Evolutionary conservation across 2,113 vertebrate species (phyloP), one percentile per base, ranked within the genome.

Genomic region (Anguilla rostrata): DNA sequence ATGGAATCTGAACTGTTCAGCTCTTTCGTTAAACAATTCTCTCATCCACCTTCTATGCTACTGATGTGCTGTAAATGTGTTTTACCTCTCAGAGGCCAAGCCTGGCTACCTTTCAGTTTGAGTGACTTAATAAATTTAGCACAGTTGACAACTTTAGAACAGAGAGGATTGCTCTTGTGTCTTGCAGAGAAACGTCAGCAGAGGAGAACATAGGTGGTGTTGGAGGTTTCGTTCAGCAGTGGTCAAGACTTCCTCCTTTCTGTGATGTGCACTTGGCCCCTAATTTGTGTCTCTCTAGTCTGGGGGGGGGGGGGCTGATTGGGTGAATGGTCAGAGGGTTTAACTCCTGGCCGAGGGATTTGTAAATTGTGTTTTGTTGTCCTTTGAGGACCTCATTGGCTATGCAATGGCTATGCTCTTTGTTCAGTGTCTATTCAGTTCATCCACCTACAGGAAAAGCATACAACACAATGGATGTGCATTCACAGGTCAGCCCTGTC

Each of bases 61-160:
- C 79, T 88, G n/a, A 90, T 92, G 89, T 92, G 93, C 92, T 93
- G 93, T 93, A 91, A 89, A 92, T 92, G 92, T 39, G 78, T 92
- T 92, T 92, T 88, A 93, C 93, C 94, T 95, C 93, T 92, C 91
- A 89, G 91, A 93, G 92, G 91, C 91, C 89, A 92, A 91, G 91
- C 92, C 94, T 94, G 92, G 94, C 88, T 88, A 91, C 93, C 87
- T 90, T 91, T 75, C 71, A 92, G 90, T 92, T 91, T 56, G 86
- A 84, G 41, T 66, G 93, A 89, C 84, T 80, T 85, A 94, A 91
- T 57, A 49, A 22, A 88, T 88, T 86, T 93, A 93, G 92, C 91
- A 87, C 71, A 91, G 20, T 26, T 16, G 83, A 29, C 60, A 81
- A 84, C 11, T 89, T 78, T 26, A 89, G 90, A 83, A 87, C 90